These are phyloP conservation scores for Notechis scutatus DNA, from an alignment of 2,113 vertebrate species.

Conservation along the genomic window DNA sequence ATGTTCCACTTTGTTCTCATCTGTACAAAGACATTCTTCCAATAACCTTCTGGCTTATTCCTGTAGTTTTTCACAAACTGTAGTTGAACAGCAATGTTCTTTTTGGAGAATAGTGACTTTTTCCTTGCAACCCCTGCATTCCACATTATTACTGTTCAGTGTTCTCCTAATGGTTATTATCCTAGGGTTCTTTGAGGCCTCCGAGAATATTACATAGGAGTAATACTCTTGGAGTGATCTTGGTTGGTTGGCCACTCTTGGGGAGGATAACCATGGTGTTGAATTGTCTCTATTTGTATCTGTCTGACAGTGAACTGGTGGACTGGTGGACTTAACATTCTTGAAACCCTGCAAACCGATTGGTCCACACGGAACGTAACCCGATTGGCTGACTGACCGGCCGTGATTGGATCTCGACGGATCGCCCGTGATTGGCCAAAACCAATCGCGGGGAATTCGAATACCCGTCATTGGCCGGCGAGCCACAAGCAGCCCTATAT, in stretches of 20 bases:
- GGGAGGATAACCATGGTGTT: not conserved
- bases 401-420: too few relatives aligned
- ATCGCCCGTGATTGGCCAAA: too few relatives aligned
- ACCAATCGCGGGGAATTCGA: too few relatives aligned
- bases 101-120: not conserved
- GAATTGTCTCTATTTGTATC: not conserved
- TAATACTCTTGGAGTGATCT: not conserved
- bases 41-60: not conserved
- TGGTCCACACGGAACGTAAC: too few relatives aligned
- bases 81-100: not conserved
- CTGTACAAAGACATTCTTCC: not conserved
- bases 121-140: not conserved
- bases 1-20: not conserved
- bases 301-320: not conserved
- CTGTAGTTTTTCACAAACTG: not conserved
- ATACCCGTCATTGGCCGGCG: too few relatives aligned
- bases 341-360: too few relatives aligned
- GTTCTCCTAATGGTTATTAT: not conserved
- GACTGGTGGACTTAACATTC: not conserved
- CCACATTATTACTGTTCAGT: not conserved
- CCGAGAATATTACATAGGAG: not conserved
- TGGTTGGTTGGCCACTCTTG: not conserved
- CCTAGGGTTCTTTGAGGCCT: not conserved
- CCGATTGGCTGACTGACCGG: too few relatives aligned
- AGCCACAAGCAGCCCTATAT: too few relatives aligned